A percentile compares a stretch with the other conserved stretches of the same genome.
These are phyloP conservation scores for human (Homo sapiens) DNA, from an alignment of 2,113 vertebrate species.

Conservation along the genomic window GRCh38 chr21:19198001-19198500, in stretches of 20 bases:
- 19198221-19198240: neutral
- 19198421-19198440: neutral
- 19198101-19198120: neutral
- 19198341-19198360: neutral
- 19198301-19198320: neutral
- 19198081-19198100: neutral
- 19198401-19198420: neutral
- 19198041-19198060: neutral
- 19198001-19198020: neutral
- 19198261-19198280: neutral
- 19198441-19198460: neutral
- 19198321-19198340: neutral
- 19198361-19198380: neutral
- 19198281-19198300: neutral
- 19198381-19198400: neutral
- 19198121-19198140: neutral
- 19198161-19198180: neutral
- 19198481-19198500: neutral
- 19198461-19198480: neutral
- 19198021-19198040: neutral
- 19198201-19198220: neutral
- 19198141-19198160: neutral
- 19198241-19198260: neutral
- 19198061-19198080: neutral
- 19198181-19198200: neutral